phyloP scores from a whole-genome alignment of 2,113 vertebrate species.

The Junco hyemalis region DNA sequence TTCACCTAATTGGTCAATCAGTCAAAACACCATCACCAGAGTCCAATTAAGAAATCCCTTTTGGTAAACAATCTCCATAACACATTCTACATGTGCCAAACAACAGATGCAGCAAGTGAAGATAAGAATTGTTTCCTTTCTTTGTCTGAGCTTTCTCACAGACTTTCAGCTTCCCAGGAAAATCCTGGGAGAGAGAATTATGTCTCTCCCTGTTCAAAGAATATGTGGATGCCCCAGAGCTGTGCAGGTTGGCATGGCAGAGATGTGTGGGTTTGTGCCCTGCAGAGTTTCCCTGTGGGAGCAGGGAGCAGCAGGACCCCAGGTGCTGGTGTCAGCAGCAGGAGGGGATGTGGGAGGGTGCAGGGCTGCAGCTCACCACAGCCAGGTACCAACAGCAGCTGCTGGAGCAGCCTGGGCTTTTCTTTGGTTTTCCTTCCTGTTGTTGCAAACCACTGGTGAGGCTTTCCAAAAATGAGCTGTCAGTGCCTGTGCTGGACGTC shows the following conservation, averaged over 20 bases:
- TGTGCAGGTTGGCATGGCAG: neutral
- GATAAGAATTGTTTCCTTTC: no score
- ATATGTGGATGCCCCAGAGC: neutral
- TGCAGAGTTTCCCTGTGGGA: rapidly evolving
- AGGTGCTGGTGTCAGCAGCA: neutral
- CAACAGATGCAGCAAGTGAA: no score
- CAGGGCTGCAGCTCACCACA: neutral
- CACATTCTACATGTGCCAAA: no score
- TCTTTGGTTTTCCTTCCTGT: neutral
- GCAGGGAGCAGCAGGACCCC: neutral
- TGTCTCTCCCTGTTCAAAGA: no score
- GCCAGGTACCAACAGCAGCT: neutral
- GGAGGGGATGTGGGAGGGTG: neutral
- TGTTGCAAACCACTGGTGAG: neutral
- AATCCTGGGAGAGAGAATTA: no score
- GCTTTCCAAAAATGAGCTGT: neutral
- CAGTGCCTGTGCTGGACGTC: neutral
- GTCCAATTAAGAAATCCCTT: no score
- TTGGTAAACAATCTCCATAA: no score
- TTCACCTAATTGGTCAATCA: no score
- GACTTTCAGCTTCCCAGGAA: no score
- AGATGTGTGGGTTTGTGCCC: neutral
- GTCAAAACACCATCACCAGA: no score
- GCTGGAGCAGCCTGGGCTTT: neutral
- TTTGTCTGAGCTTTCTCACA: no score